Conservation (phyloP, 2,113 vertebrate genomes). For the Saccopteryx bilineata region DNA sequence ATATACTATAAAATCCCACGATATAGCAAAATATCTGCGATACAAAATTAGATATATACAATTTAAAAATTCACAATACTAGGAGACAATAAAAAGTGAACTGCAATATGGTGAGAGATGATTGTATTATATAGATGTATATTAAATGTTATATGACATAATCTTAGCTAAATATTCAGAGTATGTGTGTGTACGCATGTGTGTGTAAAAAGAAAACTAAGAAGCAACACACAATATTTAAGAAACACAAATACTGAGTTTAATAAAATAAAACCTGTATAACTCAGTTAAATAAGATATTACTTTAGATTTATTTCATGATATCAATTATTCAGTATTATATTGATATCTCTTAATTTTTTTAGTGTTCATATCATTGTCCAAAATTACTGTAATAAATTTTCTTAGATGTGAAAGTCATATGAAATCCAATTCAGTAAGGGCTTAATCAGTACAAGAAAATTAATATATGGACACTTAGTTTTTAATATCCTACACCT, state of each 20-base stretch:
- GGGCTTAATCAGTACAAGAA: neutral
- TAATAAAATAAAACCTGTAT: neutral
- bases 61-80: no score
- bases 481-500: neutral
- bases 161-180: neutral
- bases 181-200: neutral
- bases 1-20: no score
- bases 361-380: neutral
- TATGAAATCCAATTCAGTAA: neutral
- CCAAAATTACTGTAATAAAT: neutral
- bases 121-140: neutral
- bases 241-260: neutral
- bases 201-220: neutral
- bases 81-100: no score
- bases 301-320: neutral
- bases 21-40: no score
- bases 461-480: slow-evolving; percentile 5
- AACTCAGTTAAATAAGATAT: neutral
- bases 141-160: neutral
- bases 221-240: neutral
- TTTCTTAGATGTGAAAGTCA: slow-evolving; percentile 33
- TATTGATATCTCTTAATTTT: neutral
- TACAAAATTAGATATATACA: no score
- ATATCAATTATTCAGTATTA: neutral
- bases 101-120: no score